Evolutionary conservation across 2,113 vertebrate species (phyloP).

Genomic region (Ptyas mucosa): DNA sequence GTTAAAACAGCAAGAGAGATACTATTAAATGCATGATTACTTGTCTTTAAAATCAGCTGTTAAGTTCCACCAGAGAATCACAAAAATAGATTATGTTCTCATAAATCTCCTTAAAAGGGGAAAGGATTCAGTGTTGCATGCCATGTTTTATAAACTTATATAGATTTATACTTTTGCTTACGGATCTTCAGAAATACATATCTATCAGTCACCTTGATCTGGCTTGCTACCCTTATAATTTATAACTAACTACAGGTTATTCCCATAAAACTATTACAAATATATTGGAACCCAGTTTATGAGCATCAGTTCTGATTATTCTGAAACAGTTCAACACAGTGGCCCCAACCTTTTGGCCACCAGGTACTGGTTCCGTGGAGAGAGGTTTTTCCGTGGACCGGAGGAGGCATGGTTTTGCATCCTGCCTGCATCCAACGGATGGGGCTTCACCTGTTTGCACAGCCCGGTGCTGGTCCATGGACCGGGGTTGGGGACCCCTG

Average conservation of each 20-base stretch:
- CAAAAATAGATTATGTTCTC: constrained; percentile 50
- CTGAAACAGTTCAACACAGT: background rate
- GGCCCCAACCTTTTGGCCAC: too few species aligned
- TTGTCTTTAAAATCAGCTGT: constrained; percentile 59
- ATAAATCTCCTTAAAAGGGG: constrained; percentile 46
- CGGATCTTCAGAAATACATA: constrained; percentile 23
- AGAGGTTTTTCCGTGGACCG: too few species aligned
- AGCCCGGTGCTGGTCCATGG: too few species aligned
- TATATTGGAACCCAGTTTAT: constrained; percentile 41
- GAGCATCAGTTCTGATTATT: constrained; percentile 24
- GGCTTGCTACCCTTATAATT: constrained; percentile 27
- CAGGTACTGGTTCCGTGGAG: too few species aligned
- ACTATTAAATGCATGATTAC: constrained; percentile 62
- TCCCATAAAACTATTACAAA: constrained; percentile 30
- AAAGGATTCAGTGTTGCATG: constrained; percentile 7
- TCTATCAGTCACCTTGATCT: constrained; percentile 31
- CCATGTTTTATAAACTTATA: constrained; percentile 33
- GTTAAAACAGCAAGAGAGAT: constrained; percentile 49
- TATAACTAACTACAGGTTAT: constrained; percentile 44
- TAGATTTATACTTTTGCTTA: constrained; percentile 14
- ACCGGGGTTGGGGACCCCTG: too few species aligned
- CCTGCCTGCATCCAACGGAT: too few species aligned
- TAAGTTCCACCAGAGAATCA: constrained; percentile 24
- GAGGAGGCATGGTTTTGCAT: too few species aligned
- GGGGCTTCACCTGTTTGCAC: too few species aligned